phyloP scores from a whole-genome alignment of 2,888 invertebrate species.

The Sinelater perroti region DNA sequence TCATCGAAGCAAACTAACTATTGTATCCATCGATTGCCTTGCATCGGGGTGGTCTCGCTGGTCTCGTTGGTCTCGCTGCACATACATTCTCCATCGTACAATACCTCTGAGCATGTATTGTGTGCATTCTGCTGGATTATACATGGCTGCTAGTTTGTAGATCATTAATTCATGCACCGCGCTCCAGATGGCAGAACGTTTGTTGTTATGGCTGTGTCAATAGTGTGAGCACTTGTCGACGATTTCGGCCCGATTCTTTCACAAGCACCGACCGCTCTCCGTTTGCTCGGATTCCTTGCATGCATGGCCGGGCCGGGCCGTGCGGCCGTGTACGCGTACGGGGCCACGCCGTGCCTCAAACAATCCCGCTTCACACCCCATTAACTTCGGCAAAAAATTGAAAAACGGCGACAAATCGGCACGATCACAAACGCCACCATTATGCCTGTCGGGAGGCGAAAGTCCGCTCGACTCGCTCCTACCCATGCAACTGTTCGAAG shows the following conservation, averaged over 20 bases:
- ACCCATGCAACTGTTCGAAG: no score
- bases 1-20: slow-evolving; percentile 55
- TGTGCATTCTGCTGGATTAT: slow-evolving; percentile 53
- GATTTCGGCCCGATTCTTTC: slow-evolving; percentile 16
- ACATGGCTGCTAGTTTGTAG: slow-evolving; percentile 53
- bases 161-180: slow-evolving; percentile 52
- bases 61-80: slow-evolving; percentile 50
- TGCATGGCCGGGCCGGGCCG: no score
- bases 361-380: no score
- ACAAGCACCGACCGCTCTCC: slow-evolving; percentile 2
- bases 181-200: slow-evolving; percentile 50
- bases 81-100: slow-evolving; percentile 54
- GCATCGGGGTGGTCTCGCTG: slow-evolving; percentile 53
- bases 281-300: not conserved
- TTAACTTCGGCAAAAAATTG: no score
- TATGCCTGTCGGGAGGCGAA: no score
- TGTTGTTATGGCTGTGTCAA: slow-evolving; percentile 43
- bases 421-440: no score
- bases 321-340: no score
- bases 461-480: no score
- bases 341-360: not conserved
- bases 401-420: no score
- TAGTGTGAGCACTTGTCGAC: slow-evolving; percentile 39
- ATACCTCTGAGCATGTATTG: slow-evolving; percentile 55
- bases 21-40: slow-evolving; percentile 56